Percentiles rank a stretch among this genome's conserved stretches.
Conservation (phyloP, 2,113 vertebrate species). For the Lontra canadensis region DNA sequence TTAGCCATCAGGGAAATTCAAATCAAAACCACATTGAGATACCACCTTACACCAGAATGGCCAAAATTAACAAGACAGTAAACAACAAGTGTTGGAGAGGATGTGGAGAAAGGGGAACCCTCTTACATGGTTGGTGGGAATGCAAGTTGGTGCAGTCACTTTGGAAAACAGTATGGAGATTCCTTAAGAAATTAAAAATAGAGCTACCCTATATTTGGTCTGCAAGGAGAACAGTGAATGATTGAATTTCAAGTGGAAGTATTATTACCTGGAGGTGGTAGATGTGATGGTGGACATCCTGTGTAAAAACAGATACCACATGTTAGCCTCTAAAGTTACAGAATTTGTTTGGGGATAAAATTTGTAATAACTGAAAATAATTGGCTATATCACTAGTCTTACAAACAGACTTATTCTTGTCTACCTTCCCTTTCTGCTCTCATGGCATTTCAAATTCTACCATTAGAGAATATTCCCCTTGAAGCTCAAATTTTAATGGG, state of each 20-base stretch:
- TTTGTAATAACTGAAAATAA: not conserved
- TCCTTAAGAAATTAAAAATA: too few species aligned
- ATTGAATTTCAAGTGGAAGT: not conserved
- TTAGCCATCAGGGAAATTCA: too few species aligned
- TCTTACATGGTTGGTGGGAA: too few species aligned
- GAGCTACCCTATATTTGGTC: not conserved
- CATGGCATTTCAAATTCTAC: not conserved
- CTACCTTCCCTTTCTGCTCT: not conserved
- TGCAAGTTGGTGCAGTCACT: too few species aligned
- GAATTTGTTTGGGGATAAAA: not conserved
- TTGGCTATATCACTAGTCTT: not conserved
- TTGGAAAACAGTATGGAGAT: too few species aligned
- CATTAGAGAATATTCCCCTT: not conserved
- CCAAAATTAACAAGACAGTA: too few species aligned
- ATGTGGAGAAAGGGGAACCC: too few species aligned
- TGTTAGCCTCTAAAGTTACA: constrained; percentile 1
- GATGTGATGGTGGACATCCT: constrained; percentile 41
- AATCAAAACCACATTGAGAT: too few species aligned
- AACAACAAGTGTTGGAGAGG: too few species aligned
- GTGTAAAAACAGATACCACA: not conserved
- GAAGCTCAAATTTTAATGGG: not conserved
- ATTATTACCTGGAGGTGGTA: constrained; percentile 64
- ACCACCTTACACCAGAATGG: too few species aligned
- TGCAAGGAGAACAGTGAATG: not conserved
- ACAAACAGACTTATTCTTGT: not conserved